These are phyloP conservation scores for Agriotes lineatus DNA, from an alignment of 2,888 invertebrate species.

Conservation along the genomic window DNA sequence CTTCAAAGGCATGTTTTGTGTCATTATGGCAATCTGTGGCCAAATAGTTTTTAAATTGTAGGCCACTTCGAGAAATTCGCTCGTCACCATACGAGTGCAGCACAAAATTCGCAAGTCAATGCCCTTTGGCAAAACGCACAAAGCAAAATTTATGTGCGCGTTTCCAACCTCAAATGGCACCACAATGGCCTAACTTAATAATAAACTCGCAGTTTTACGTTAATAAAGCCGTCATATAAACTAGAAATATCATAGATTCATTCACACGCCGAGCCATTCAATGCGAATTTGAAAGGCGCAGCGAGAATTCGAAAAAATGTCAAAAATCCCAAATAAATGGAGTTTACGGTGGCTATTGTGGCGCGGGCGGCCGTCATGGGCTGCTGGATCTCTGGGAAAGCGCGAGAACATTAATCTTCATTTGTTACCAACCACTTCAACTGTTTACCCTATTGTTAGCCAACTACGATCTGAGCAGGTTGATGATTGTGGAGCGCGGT, in stretches of 20 bases:
- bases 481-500: conserved; percentile 42
- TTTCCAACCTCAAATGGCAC: conserved; percentile 60
- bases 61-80: conserved; percentile 20
- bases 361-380: conserved; percentile 45
- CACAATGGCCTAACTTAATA: conserved; percentile 53
- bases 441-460: conserved; percentile 61
- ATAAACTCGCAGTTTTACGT: conserved; percentile 49
- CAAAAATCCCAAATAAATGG: conserved; percentile 62
- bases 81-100: conserved; percentile 4
- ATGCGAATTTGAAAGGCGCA: conserved; percentile 57
- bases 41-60: conserved; percentile 52
- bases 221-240: conserved; percentile 61
- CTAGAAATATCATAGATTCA: conserved; percentile 57
- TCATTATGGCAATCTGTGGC: conserved; percentile 57
- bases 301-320: conserved; percentile 59
- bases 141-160: conserved; percentile 59
- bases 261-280: conserved; percentile 56
- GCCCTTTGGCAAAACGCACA: conserved; percentile 37
- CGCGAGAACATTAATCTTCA: conserved; percentile 64
- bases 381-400: conserved; percentile 58
- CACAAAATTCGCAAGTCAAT: conserved; percentile 43
- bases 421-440: conserved; percentile 66
- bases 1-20: conserved; percentile 49
- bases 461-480: conserved; percentile 57
- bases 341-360: conserved; percentile 44